Conservation (phyloP, 2,113 vertebrate genomes). For the Tetrao urogallus region DNA sequence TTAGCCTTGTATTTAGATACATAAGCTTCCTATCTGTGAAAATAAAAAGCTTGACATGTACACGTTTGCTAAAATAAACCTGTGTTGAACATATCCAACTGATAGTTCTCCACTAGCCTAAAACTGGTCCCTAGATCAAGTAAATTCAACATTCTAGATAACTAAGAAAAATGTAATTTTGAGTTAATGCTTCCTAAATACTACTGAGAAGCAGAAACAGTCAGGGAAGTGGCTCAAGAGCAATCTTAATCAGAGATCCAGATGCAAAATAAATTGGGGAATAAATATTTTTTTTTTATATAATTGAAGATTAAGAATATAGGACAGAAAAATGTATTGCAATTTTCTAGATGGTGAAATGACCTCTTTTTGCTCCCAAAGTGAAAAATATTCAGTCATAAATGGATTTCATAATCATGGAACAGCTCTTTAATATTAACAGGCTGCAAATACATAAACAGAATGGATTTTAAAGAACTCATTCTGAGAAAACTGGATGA, state of each 20-base stretch:
- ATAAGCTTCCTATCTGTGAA: background rate
- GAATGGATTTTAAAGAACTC: background rate
- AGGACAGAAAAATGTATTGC: background rate
- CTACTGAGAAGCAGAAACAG: background rate
- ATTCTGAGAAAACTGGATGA: background rate
- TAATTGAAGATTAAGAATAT: conserved; percentile 44
- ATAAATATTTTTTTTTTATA: conserved; percentile 55
- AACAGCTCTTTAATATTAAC: conserved; percentile 34
- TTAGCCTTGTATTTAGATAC: background rate
- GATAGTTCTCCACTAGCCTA: background rate
- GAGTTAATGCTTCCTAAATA: conserved; percentile 17
- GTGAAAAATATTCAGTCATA: conserved; percentile 5
- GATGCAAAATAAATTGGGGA: conserved; percentile 14
- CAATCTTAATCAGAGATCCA: conserved; percentile 30
- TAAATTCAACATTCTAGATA: background rate
- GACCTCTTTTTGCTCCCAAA: background rate
- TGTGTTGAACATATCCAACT: background rate
- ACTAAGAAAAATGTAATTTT: background rate
- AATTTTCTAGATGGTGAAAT: conserved; percentile 44
- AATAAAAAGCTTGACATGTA: background rate
- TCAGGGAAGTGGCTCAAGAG: background rate
- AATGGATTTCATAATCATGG: conserved; percentile 11
- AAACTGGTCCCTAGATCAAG: conserved; percentile 7
- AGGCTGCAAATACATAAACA: background rate
- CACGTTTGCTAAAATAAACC: background rate